These are phyloP conservation scores for Synanceia verrucosa DNA, from an alignment of 2,797 vertebrate genomes.

Conservation along the genomic window DNA sequence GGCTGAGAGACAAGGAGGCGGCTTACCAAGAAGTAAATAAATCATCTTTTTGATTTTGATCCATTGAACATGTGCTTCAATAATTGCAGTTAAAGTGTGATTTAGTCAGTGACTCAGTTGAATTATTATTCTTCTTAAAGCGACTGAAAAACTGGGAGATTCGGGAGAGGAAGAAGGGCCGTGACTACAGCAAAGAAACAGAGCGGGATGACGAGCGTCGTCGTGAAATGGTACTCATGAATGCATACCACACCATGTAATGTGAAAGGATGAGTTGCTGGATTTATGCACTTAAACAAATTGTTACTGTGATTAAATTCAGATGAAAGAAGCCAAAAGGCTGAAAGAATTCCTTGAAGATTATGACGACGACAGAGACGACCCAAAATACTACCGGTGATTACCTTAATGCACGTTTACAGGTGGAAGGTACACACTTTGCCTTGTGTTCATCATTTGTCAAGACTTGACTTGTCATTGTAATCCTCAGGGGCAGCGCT, in stretches of 20 bases:
- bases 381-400: conserved; percentile 98
- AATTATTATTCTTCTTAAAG: conserved; percentile 65
- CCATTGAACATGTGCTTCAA: background rate
- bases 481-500: conserved; percentile 89
- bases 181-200: conserved; percentile 95
- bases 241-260: background rate
- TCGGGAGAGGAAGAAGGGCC: conserved; percentile 94
- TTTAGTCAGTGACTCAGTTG: background rate
- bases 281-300: background rate
- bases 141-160: conserved; percentile 99
- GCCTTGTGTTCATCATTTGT: background rate
- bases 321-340: conserved; percentile 98
- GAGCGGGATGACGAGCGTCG: conserved; percentile 96
- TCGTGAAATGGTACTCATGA: conserved; percentile 88
- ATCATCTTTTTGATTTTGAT: background rate
- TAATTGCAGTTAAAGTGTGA: background rate
- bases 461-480: background rate
- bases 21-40: conserved; percentile 94
- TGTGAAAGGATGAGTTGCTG: background rate
- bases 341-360: conserved; percentile 99
- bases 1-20: conserved; percentile 96
- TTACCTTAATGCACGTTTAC: background rate
- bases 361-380: conserved; percentile 97
- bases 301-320: conserved; percentile 25
- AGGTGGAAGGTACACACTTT: background rate